Base-by-base conservation (phyloP, 1,140 invertebrate species). In the Cephus cinctus region DNA sequence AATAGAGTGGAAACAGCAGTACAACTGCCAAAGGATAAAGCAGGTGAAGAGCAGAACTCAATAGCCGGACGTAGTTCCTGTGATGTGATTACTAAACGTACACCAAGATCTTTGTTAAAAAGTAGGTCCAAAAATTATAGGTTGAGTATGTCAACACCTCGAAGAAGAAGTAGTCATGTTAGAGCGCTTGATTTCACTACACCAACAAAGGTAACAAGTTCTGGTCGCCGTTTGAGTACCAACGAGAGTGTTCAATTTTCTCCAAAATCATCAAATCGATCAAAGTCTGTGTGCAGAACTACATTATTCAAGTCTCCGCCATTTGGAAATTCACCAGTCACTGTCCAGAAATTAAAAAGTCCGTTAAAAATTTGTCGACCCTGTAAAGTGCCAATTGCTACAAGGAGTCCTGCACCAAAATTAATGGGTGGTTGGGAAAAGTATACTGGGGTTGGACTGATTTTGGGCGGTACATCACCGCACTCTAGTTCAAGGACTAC, bases 81-180 rank as follows among this genome's bases (percentile, higher is more conserved):
- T 6, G 59, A 64, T 20, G n/a, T 63, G 2, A 63, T 75, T 8
- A 51, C 48, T 0, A 74, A 67, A 41, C 54, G 61, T 2, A 75
- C 74, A 0, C 74, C 74, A 0, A 63, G 52, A 5, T 67, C 74
- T 0, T 23, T 76, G 5, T 30, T 71, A 18, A 69, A 67, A 44
- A 67, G 63, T 47, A 58, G 69, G 2, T 53, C 63, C 0, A 73
- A 71, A 14, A 73, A 73, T 38, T 60, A 73, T 32, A 52, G 74
- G 39, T 47, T 76, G 3, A 78, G 76, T 39, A 45, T 76, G n/a
- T 77, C 75, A 0, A 78, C 76, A 0, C 76, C 76, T 1, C 63
- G 76, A 11, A 52, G 67, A 4, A 59, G 63, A 1, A 71, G 56
- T 14, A 67, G 52, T 51, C 76, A 78, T 18, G 61, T 78, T 15